These are phyloP conservation scores for Platycheirus rosarum DNA, from an alignment of 2,888 invertebrate genomes.

Conservation along the genomic window DNA sequence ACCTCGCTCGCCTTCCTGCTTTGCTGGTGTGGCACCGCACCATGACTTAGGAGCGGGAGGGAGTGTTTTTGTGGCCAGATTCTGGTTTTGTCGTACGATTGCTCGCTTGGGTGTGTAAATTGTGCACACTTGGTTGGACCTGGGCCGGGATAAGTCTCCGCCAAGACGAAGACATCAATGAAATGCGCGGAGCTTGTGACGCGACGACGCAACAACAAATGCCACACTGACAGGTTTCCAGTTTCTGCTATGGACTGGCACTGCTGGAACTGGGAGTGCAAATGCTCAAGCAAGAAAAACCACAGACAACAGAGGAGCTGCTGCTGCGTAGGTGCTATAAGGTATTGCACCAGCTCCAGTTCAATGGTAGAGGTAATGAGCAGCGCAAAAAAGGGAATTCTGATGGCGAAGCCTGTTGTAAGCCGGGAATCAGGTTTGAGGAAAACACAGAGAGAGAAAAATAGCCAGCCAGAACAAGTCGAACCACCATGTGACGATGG, in stretches of 20 bases:
- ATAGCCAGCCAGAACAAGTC: slow-evolving; percentile 53
- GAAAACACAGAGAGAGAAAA: slow-evolving; percentile 4
- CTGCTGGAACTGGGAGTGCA: slow-evolving; percentile 34
- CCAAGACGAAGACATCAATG: slow-evolving; percentile 72
- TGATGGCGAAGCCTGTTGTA: slow-evolving; percentile 24
- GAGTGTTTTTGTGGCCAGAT: slow-evolving; percentile 60
- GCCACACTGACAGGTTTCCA: slow-evolving; percentile 71
- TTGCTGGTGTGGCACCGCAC: slow-evolving; percentile 1
- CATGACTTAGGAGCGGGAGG: neutral
- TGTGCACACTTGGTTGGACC: slow-evolving; percentile 70
- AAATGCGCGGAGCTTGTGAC: slow-evolving; percentile 63
- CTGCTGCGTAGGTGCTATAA: slow-evolving; percentile 70
- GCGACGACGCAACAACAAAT: slow-evolving; percentile 71
- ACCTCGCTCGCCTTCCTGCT: slow-evolving; percentile 60
- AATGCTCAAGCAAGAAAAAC: slow-evolving; percentile 56
- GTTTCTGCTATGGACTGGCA: slow-evolving; percentile 16
- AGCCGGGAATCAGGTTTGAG: slow-evolving; percentile 59
- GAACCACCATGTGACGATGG: slow-evolving; percentile 70
- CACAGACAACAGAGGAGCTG: slow-evolving; percentile 54
- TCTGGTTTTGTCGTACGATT: slow-evolving; percentile 74
- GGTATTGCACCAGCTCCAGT: slow-evolving; percentile 49
- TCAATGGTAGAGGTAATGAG: neutral
- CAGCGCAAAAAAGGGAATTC: slow-evolving; percentile 22
- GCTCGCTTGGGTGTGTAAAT: slow-evolving; percentile 69
- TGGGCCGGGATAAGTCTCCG: slow-evolving; percentile 26